Base-by-base conservation (phyloP, 2,113 vertebrate genomes). In the Istiophorus platypterus region DNA sequence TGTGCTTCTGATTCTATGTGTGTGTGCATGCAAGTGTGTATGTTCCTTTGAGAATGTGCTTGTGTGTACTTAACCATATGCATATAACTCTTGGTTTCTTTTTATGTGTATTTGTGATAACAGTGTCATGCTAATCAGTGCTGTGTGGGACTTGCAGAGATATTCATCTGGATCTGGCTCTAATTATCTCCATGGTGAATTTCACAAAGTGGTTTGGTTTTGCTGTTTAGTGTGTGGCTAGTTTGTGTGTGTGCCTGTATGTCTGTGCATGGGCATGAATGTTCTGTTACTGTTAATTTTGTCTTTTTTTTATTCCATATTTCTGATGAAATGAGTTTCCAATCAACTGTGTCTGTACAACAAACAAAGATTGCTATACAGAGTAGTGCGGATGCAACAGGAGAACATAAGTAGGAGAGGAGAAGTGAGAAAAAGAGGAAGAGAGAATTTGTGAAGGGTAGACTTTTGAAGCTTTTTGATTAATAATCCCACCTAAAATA, bases 161-260 rank as follows among this genome's bases (percentile, higher is more conserved):
- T 27, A 86, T 66, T 88, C 65, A 73, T 85, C 67, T 74, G 57
- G 85, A 79, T 31, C 37, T 65, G 37, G 56, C 84, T 89, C 73
- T 87, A 86, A 89, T 88, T 85, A 85, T 81, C 69, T 90, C 77
- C 29, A 0, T 66, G 41, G 77, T 80, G 68, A 87, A 83, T 88
- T 90, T 65, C 56, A 79, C 61, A 37, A 65, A 79, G 79, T 65
- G 45, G 51, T 63, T 77, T 3, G 5, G 76, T 81, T 64, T 58
- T 1, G 1, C 81, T 68, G 67, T 51, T 51, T 73, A 67, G 24
- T 78, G 52, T 62, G 41, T 45, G 49, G 63, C 49, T 1, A 63
- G 42, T 52, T 10, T 68, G 65, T 70, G 72, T 74, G 69, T 54
- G n/a, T 70, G 72, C 70, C 64, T 54, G n/a, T 22, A 9, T 9